Base-by-base conservation (phyloP, 2,113 vertebrate species). In the Strigops habroptila region DNA sequence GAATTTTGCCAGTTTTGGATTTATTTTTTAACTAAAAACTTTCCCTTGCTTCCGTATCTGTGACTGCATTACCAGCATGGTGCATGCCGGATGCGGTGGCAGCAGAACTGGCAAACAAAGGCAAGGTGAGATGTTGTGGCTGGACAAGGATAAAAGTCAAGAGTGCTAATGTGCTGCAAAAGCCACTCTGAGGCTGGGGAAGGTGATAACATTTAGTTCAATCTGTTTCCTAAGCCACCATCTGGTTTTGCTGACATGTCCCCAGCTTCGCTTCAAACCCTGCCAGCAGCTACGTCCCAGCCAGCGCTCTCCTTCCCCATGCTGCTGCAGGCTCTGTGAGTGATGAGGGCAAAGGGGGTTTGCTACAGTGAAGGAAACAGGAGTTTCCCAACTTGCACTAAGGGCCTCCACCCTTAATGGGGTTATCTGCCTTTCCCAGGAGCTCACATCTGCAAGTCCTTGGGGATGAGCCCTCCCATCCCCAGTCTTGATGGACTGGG, bases 41-140 rank as follows among this genome's bases (percentile, higher is more conserved):
- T 57, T 64, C 19, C 41, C 41, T 80, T 37, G 4, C 33, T 80
- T 77, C 23, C 41, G 68, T 12, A 33, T 24, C 46, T 48, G 14
- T 0, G 0, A 15, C 4, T 4, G 17, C 74, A n/a, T 65, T 90
- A 64, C 33, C 64, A 86, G 31, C 3, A 1, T 1, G 0, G 12
- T 9, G 16, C 1, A 1, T 80, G 19, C 51, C 2, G 35, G 43
- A 31, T 59, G 22, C 10, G 21, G 3, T 1, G 18, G 41, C 48
- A 74, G 41, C 1, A 1, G 48, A 71, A 33, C 46, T 71, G 69
- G 52, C 30, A 60, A 57, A 55, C 39, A 63, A 76, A 91, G 43
- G 48, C 62, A 35, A 70, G 43, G 86, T 71, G 59, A 91, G 78
- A 39, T 79, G 80, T 28, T 82, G 67, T 0, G 9, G 39, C 12